A percentile compares a stretch with the other conserved stretches of the same genome.
phyloP scores from a whole-genome alignment of 64 coral and sea anemone species.

The Cladopsammia gracilis region DNA sequence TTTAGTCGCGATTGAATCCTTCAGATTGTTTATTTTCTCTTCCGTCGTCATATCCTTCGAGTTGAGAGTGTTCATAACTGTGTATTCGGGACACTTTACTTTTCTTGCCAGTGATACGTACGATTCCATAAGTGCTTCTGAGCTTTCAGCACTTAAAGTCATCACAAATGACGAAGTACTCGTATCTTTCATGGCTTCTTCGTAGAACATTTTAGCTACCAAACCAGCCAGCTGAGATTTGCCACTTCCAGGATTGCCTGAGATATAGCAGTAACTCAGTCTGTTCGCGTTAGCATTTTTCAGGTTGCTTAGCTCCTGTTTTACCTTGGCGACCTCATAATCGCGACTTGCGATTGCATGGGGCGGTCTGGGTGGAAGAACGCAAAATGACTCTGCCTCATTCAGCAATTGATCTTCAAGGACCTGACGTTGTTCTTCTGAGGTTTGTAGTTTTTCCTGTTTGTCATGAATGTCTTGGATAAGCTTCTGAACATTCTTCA shows the following conservation, averaged over 20 bases:
- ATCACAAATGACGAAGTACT: too few relatives aligned
- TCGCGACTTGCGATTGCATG: background rate
- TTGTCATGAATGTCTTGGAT: background rate
- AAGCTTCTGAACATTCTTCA: too few relatives aligned
- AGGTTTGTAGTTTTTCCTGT: background rate
- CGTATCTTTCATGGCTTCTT: background rate
- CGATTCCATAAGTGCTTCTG: background rate
- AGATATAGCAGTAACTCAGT: background rate
- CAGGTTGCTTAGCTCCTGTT: background rate
- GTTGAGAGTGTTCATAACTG: too few relatives aligned
- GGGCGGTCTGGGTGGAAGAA: slow-evolving; percentile 19
- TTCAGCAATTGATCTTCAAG: slow-evolving; percentile 23
- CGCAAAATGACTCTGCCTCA: slow-evolving; percentile 15
- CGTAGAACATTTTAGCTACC: background rate
- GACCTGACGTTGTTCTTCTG: background rate
- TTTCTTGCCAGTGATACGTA: too few relatives aligned
- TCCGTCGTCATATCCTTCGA: too few relatives aligned
- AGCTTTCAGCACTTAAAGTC: background rate
- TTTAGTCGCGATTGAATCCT: too few relatives aligned
- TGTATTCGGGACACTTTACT: too few relatives aligned
- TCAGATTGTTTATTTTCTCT: too few relatives aligned
- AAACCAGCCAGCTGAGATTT: slow-evolving; percentile 32
- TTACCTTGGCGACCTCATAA: background rate
- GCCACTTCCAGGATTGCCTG: slow-evolving; percentile 24
- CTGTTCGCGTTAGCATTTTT: background rate